These are phyloP conservation scores for Scrobipalpa costella DNA, from an alignment of 2,888 invertebrate genomes.

Conservation along the genomic window DNA sequence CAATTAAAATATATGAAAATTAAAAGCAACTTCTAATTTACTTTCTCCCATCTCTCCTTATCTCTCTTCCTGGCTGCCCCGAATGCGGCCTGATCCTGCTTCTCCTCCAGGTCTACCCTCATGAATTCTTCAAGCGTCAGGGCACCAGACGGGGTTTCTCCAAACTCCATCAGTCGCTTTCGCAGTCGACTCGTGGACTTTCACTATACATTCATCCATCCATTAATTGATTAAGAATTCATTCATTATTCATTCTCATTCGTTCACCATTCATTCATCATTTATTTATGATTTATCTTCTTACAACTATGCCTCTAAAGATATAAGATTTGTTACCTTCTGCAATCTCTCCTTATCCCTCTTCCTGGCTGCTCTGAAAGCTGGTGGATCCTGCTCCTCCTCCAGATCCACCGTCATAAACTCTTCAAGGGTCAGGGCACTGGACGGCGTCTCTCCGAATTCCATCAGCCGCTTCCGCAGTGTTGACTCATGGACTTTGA, in stretches of 20 bases:
- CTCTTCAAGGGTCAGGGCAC: slow-evolving; percentile 96
- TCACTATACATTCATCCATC: too few species aligned
- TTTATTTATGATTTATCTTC: too few species aligned
- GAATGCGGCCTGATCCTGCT: slow-evolving; percentile 97
- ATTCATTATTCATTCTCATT: too few species aligned
- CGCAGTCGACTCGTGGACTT: slow-evolving; percentile 97
- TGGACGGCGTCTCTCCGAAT: slow-evolving; percentile 98
- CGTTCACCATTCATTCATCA: too few species aligned
- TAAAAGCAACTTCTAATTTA: background rate
- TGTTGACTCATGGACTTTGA: slow-evolving; percentile 97
- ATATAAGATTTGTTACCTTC: slow-evolving; percentile 57
- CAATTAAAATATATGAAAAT: too few species aligned
- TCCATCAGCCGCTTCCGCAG: slow-evolving; percentile 94
- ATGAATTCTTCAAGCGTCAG: slow-evolving; percentile 98
- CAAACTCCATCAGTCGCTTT: slow-evolving; percentile 96
- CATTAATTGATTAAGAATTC: too few species aligned
- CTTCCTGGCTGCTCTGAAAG: slow-evolving; percentile 94
- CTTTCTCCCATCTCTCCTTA: slow-evolving; percentile 89
- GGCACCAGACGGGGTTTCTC: slow-evolving; percentile 97
- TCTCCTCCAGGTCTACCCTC: slow-evolving; percentile 97
- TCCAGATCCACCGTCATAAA: slow-evolving; percentile 98
- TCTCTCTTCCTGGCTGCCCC: slow-evolving; percentile 94
- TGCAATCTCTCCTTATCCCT: slow-evolving; percentile 92
- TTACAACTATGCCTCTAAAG: background rate
- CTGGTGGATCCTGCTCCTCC: slow-evolving; percentile 97